phyloP scores from a whole-genome alignment of 2,113 vertebrate species.

The Equus przewalskii region DNA sequence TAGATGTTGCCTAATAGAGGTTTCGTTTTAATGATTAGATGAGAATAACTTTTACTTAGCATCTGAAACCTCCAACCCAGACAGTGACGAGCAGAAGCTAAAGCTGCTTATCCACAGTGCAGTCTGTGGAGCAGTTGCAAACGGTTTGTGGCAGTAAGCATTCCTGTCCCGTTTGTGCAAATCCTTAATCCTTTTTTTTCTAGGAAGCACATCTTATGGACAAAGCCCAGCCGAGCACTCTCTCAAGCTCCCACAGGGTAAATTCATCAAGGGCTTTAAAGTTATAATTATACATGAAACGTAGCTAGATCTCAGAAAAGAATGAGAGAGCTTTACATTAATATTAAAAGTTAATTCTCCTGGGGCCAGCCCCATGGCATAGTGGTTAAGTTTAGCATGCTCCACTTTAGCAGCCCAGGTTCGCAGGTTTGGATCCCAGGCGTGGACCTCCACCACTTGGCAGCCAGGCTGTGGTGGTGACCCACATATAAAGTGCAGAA shows the following conservation, averaged over 20 bases:
- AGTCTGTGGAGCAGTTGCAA: background rate
- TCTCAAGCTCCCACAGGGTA: background rate
- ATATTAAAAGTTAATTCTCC: background rate
- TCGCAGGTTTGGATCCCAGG: no score
- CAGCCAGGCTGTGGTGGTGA: no score
- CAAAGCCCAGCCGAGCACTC: background rate
- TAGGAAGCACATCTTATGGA: background rate
- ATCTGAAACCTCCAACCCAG: background rate
- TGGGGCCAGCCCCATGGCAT: no score
- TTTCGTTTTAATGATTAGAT: slow-evolving; percentile 33
- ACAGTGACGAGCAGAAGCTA: background rate
- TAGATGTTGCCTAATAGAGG: background rate
- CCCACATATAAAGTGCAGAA: no score
- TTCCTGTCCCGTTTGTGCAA: background rate
- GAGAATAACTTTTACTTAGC: slow-evolving; percentile 48
- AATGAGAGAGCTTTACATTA: slow-evolving; percentile 19
- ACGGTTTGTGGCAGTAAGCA: background rate
- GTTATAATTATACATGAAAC: background rate
- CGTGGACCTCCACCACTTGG: no score
- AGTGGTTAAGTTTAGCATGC: no score
- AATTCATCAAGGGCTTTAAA: slow-evolving; percentile 14
- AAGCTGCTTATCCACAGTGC: background rate
- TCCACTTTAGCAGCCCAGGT: no score
- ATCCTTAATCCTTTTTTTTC: background rate
- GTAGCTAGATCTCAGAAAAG: slow-evolving; percentile 6